Evolutionary conservation across 1,140 invertebrate genomes (phyloP).

Genomic region (Amyelois transitella): DNA sequence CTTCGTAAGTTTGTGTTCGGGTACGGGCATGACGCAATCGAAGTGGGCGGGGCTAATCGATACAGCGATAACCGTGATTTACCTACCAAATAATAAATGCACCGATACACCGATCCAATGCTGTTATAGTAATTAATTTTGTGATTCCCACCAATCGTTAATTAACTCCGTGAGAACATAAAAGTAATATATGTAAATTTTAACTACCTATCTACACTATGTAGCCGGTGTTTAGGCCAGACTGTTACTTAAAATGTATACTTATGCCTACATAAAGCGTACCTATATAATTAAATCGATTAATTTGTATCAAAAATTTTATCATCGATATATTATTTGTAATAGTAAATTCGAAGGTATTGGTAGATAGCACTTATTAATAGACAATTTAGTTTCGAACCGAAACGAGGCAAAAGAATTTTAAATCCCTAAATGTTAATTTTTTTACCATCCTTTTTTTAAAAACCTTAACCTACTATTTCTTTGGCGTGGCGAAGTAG

Average conservation of each 20-base stretch:
- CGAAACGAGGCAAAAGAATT: neutral
- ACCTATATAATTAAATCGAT: too few relatives aligned
- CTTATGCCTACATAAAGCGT: too few relatives aligned
- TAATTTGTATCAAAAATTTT: too few relatives aligned
- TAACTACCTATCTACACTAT: neutral
- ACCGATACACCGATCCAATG: constrained; percentile 41
- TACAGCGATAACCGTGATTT: constrained; percentile 57
- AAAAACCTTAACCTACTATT: neutral
- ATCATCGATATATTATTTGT: too few relatives aligned
- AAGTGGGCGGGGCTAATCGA: constrained; percentile 47
- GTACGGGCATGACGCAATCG: constrained; percentile 39
- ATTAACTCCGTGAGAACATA: constrained; percentile 47
- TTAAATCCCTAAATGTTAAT: too few relatives aligned
- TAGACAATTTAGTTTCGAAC: neutral
- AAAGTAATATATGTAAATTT: constrained; percentile 8
- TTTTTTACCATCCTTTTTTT: neutral
- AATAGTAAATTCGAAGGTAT: neutral
- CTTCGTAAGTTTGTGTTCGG: neutral
- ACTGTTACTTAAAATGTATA: too few relatives aligned
- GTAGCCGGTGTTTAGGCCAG: too few relatives aligned
- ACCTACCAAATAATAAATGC: constrained; percentile 50
- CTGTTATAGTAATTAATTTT: constrained; percentile 58
- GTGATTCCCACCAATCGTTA: constrained; percentile 38
- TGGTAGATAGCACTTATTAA: too few relatives aligned
- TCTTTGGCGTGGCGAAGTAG: neutral